Conservation (phyloP, 2,888 invertebrate species). For the Euzophera pinguis region DNA sequence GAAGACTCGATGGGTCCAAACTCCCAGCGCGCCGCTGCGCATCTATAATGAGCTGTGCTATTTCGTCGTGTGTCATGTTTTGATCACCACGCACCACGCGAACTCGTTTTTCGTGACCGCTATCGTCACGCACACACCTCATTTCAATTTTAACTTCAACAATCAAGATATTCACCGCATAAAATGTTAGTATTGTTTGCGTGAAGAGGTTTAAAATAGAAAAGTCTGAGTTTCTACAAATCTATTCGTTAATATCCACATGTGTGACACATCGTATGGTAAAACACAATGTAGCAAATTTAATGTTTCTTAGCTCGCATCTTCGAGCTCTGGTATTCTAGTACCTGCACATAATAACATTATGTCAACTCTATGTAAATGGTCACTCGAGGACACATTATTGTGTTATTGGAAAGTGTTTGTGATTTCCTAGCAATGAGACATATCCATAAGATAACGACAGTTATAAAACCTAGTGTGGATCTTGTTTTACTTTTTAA, state of each 20-base stretch:
- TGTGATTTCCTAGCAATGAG: constrained; percentile 30
- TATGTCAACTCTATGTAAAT: constrained; percentile 39
- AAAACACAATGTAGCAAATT: constrained; percentile 39
- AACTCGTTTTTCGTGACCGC: constrained; percentile 50
- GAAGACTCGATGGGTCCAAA: constrained; percentile 18
- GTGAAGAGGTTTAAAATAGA: constrained; percentile 18
- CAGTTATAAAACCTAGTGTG: constrained; percentile 2
- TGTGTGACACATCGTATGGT: constrained; percentile 26
- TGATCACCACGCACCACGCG: constrained; percentile 34
- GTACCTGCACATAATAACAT: constrained; percentile 30
- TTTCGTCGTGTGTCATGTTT: constrained; percentile 45
- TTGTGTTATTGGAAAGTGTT: constrained; percentile 33
- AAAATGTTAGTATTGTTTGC: background rate
- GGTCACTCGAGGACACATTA: constrained; percentile 39
- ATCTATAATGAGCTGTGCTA: constrained; percentile 27
- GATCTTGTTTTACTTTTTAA: constrained; percentile 6
- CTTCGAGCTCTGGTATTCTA: constrained; percentile 26
- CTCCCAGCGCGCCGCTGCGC: constrained; percentile 26
- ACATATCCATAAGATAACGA: constrained; percentile 13
- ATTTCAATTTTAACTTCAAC: constrained; percentile 46
- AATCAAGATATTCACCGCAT: constrained; percentile 37
- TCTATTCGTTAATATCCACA: constrained; percentile 36
- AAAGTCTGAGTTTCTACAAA: constrained; percentile 28
- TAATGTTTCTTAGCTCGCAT: too few relatives aligned
- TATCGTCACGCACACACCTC: constrained; percentile 51